phyloP scores from a whole-genome alignment of 2,797 vertebrate species.

The Yasuhikotakia modesta region DNA sequence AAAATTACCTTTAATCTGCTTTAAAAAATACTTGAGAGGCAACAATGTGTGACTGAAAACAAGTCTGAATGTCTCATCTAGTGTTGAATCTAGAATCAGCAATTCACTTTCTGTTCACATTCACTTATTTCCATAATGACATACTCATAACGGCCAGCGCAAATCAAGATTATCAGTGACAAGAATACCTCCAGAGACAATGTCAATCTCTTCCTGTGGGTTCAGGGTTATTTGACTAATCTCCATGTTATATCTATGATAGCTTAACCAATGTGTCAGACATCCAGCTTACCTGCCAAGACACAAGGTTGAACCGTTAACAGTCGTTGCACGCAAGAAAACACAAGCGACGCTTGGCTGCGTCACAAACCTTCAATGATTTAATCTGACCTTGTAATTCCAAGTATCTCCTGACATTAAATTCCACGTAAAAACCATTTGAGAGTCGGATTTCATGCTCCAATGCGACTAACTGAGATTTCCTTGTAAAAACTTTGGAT shows the following conservation, averaged over 20 bases:
- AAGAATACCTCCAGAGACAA: slow-evolving; percentile 12
- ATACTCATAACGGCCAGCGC: not conserved
- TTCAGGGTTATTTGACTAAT: slow-evolving; percentile 15
- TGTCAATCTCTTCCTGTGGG: not conserved
- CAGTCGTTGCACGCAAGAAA: not conserved
- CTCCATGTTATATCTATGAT: slow-evolving; percentile 12
- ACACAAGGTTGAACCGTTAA: not conserved
- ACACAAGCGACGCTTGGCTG: not conserved
- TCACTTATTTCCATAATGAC: slow-evolving; percentile 14
- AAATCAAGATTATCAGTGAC: not conserved
- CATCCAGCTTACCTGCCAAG: not conserved
- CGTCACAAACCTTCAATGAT: not conserved
- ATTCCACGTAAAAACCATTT: not conserved
- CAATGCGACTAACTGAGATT: not conserved
- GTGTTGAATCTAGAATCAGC: not conserved
- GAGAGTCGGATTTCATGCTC: slow-evolving; percentile 1
- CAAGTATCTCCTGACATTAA: slow-evolving; percentile 3
- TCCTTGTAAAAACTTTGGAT: not conserved
- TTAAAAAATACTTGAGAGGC: not conserved
- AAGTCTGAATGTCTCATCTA: not conserved
- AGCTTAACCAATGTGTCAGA: not conserved
- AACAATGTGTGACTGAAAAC: no score
- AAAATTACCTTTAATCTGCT: not conserved
- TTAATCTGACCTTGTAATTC: not conserved
- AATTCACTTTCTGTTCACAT: not conserved